phyloP scores from a whole-genome alignment of 2,113 vertebrate genomes.

The Caranx ignobilis region DNA sequence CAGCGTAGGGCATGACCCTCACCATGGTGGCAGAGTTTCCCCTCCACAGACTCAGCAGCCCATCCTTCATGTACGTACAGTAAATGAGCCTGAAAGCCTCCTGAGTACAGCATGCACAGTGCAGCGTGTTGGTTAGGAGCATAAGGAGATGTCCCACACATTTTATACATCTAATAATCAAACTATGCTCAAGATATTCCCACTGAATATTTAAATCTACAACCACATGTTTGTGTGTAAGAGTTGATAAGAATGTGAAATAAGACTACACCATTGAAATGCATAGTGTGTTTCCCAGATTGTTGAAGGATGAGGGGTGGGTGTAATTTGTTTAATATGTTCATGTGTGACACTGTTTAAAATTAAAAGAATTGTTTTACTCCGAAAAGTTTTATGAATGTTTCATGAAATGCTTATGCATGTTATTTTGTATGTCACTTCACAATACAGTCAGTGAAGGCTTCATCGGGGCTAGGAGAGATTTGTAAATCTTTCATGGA shows the following conservation, averaged over 20 bases:
- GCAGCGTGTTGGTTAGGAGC: not conserved
- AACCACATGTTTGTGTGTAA: not conserved
- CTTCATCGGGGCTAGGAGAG: too few relatives aligned
- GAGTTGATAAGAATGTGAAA: not conserved
- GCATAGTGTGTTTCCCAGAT: too few relatives aligned
- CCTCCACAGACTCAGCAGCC: constrained; percentile 94
- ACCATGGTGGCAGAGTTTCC: constrained; percentile 99
- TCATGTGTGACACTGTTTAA: too few relatives aligned
- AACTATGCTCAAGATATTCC: not conserved
- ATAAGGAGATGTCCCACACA: rapidly evolving
- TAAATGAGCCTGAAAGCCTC: constrained; percentile 94
- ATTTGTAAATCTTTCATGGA: too few relatives aligned
- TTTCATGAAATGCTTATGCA: too few relatives aligned
- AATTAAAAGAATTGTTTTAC: too few relatives aligned
- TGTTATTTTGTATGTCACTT: too few relatives aligned
- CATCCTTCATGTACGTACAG: constrained; percentile 91
- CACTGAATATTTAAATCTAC: not conserved
- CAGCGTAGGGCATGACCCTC: constrained; percentile 94
- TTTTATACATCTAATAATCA: constrained; percentile 16
- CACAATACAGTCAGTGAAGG: too few relatives aligned
- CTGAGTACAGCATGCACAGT: constrained; percentile 71
- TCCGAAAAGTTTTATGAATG: too few relatives aligned
- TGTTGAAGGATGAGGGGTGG: too few relatives aligned
- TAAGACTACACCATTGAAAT: not conserved
- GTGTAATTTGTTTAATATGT: too few relatives aligned